These are phyloP conservation scores for Dioctria linearis DNA, from an alignment of 2,888 invertebrate genomes.

Conservation along the genomic window DNA sequence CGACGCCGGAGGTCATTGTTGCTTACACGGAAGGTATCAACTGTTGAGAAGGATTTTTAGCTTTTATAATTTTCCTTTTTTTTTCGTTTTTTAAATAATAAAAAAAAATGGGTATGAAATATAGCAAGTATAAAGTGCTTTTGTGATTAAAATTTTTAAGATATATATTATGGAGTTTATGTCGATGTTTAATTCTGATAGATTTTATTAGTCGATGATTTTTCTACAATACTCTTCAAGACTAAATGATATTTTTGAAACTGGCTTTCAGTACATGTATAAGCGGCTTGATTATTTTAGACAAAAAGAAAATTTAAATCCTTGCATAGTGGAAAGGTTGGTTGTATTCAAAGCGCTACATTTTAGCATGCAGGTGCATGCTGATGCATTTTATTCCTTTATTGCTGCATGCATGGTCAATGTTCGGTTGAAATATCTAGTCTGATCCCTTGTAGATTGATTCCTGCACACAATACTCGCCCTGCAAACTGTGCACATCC, in stretches of 20 bases:
- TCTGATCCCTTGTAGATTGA: no score
- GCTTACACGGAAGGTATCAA: slow-evolving; percentile 49
- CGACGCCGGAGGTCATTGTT: slow-evolving; percentile 52
- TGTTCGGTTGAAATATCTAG: no score
- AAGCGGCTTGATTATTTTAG: background rate
- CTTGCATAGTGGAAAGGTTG: no score
- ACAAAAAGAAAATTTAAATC: background rate
- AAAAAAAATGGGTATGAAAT: slow-evolving; percentile 7
- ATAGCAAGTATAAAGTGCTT: slow-evolving; percentile 11
- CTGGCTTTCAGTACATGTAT: no score
- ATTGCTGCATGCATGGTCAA: no score
- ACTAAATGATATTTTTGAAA: background rate
- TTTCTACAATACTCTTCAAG: background rate
- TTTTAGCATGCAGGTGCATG: no score
- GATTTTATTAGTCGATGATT: slow-evolving; percentile 5
- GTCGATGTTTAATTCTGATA: slow-evolving; percentile 8
- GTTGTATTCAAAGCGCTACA: no score
- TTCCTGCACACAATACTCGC: no score
- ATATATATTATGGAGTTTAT: background rate
- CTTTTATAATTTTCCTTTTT: slow-evolving; percentile 34
- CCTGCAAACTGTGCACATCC: no score
- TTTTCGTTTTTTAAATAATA: slow-evolving; percentile 19
- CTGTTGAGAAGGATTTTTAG: slow-evolving; percentile 50
- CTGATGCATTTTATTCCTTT: no score
- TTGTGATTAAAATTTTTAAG: background rate